Evolutionary conservation across 2,888 invertebrate species (phyloP).

Genomic region (Arctia plantaginis): DNA sequence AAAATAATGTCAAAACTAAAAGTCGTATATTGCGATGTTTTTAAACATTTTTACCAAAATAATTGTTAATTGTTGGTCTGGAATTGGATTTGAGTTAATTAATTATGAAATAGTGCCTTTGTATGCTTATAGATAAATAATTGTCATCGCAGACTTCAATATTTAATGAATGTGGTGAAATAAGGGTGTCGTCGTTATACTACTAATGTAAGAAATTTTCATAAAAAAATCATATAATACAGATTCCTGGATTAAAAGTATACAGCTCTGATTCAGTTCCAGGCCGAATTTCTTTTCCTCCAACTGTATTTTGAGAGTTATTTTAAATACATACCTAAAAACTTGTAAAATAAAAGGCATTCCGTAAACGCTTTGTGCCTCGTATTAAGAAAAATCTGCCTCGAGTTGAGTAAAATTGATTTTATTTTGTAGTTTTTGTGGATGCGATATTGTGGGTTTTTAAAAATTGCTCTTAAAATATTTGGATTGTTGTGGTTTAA

Average conservation of each 20-base stretch:
- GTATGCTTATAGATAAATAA: conserved; percentile 35
- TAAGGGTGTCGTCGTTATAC: not conserved
- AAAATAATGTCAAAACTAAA: conserved; percentile 31
- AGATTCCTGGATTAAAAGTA: conserved; percentile 18
- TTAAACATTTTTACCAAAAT: conserved; percentile 34
- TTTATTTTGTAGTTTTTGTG: not conserved
- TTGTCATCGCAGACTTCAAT: conserved; percentile 5
- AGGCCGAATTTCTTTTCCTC: conserved; percentile 18
- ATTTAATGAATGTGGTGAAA: not conserved
- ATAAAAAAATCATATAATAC: not conserved
- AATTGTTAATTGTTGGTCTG: conserved; percentile 36
- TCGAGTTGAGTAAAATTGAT: conserved; percentile 1
- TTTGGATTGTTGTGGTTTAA: conserved; percentile 32
- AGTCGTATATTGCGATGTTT: conserved; percentile 23
- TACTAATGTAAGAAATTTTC: conserved; percentile 11
- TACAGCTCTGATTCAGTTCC: conserved; percentile 33
- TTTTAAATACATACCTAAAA: conserved; percentile 1
- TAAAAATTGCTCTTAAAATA: conserved; percentile 32
- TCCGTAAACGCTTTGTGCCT: conserved; percentile 8
- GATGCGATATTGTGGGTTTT: not conserved
- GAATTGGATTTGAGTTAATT: conserved; percentile 32
- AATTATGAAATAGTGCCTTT: conserved; percentile 51
- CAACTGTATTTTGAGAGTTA: conserved; percentile 38
- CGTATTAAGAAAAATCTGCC: not conserved
- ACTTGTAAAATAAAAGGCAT: not conserved